Base-by-base conservation (phyloP, 2,797 vertebrate genomes). In the Sciaenops ocellatus region DNA sequence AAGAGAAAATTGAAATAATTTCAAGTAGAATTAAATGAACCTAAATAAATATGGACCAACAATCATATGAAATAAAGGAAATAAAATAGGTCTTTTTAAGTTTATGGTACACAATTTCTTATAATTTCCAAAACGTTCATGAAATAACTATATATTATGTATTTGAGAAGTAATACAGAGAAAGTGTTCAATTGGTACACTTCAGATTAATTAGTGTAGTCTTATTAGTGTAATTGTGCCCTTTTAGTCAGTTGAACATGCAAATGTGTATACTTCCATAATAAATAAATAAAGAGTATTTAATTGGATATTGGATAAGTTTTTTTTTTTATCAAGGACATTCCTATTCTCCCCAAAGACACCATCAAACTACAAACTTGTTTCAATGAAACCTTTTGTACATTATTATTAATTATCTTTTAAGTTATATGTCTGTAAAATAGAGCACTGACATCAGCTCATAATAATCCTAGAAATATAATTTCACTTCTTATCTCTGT, bases 401-500 rank as follows among this genome's bases (percentile, higher is more conserved):
- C 54, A 48, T 66, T 47, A 28, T 47, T 24, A 47, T n/a, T n/a
- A 56, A 63, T 64, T 34, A 46, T 26, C 65, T 6, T 6, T 17
- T 22, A 70, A 62, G 42, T 56, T 4, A 61, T 15, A 0, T 17
- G 56, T 47, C 68, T 77, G 24, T 42, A 34, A 24, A 73, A 83
- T 13, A 3, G n/a, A 44, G 57, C 52, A 60, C 24, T 59, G 28
- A n/a, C 11, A 52, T 69, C 38, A 55, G 64, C 38, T 78, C 22
- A 48, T 76, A 60, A 67, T 0, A 57, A 71, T 48, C 44, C 34
- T 6, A 18, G 56, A 18, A 48, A 68, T 18, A 20, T 56, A 13
- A 38, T 50, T 54, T 61, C 13, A 34, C 30, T 42, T 66, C 24
- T 76, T 79, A 47, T 84, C 59, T 83, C 57, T 67, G 42, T 81